Evolutionary conservation across 2,797 vertebrate genomes (phyloP), one percentile per base, ranked within the genome.

Genomic region (Labeo calbasu): DNA sequence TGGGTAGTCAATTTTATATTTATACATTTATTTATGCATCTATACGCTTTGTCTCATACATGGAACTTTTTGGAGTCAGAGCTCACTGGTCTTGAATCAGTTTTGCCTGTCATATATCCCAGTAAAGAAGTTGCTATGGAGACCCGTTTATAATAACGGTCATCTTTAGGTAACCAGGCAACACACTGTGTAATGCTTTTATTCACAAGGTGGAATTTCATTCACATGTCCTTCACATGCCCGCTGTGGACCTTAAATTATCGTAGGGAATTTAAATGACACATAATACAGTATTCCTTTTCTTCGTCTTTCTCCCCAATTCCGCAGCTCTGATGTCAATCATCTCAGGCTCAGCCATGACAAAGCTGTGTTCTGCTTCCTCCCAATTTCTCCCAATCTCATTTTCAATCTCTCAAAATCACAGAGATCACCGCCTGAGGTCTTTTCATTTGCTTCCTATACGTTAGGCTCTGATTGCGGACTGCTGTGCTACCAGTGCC

Each of bases 41-140:
- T 65, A 68, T 79, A 68, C 5, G 15, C 4, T 21, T 21, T 17
- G 48, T 5, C 13, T 23, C 63, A 79, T 23, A 17, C 9, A 7
- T 69, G 6, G 17, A 79, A 73, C n/a, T 25, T 32, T 53, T 21
- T 32, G 2, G 4, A 28, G 48, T 17, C 46, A 12, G 48, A 73
- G 50, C 11, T 23, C 14, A 48, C 14, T 23, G 13, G 43, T 23
- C n/a, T 15, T 1, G 4, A 15, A 4, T 17, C 40, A 63, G 13
- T 72, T 72, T 32, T 51, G 46, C 15, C 28, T 1, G 23, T 32
- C 21, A 17, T 43, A 17, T 43, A 9, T 14, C 9, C 10, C 17
- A 48, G 13, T 28, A 48, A 61, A 72, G 63, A 61, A n/a, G 69
- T 73, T 82, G 69, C 53, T 73, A 82, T 82, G 23, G 79, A 50